Evolutionary conservation across 2,888 invertebrate genomes (phyloP), one percentile per base, ranked within the genome.

Genomic region (Isoperla grammatica): DNA sequence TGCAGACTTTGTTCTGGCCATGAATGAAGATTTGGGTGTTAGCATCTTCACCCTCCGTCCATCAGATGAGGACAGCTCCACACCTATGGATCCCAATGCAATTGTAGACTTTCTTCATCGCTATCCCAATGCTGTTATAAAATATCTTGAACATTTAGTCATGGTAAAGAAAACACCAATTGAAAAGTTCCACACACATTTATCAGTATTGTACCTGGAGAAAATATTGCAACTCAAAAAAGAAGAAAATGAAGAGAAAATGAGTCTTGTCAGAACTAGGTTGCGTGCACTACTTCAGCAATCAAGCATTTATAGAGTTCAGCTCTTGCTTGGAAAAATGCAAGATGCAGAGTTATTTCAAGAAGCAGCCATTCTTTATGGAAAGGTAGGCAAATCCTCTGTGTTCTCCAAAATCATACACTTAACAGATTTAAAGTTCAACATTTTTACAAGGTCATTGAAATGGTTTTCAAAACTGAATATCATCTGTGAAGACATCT

Each of bases 301-400:
- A 58, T 78, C 78, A 1, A 72, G 67, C 61, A 64, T 72, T 49
- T 76, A 76, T 65, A 69, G 76, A 56, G 73, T 75, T 9, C 76
- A 76, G 65, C 68, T 77, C 37, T 69, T 78, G 1, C 70, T 78
- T 46, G 76, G 75, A 2, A 76, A 76, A 64, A 70, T 76, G 22
- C 71, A 72, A 53, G 75, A 76, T 61, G 74, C 72, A 3, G 71
- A 74, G 37, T 69, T 78, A 63, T 70, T 76, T 67, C 70, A 74
- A 17, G 79, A 79, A 68, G 72, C 74, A 65, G 78, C 78, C n/a
- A 76, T 78, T 67, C 68, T 79, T 1, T 76, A 78, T 70, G 78
- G 78, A 61, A 78, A 78, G 73, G 78, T 78, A 67, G 60, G 57
- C 15, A 35, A 6, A 54, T 15, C 3, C 22, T 22, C n/a, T n/a